phyloP scores from a whole-genome alignment of 2,113 vertebrate genomes.

The Pongo pygmaeus region DNA sequence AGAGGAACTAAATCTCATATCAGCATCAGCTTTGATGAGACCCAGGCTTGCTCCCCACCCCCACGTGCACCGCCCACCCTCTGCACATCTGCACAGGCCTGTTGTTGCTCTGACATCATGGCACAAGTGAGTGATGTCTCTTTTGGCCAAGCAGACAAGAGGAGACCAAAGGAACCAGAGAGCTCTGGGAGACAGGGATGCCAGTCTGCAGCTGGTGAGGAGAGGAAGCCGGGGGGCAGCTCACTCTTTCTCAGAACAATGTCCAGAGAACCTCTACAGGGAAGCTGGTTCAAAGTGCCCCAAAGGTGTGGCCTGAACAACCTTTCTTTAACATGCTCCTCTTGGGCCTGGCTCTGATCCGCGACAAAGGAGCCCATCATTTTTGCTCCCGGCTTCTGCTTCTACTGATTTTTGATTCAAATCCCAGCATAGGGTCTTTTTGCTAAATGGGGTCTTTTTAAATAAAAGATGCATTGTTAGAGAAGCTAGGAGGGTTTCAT shows the following conservation, averaged over 20 bases:
- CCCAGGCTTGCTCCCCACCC: not conserved
- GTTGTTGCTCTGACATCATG: not conserved
- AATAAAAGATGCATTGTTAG: not conserved
- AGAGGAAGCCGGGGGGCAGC: not conserved
- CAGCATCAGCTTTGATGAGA: not conserved
- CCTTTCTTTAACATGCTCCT: not conserved
- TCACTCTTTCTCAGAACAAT: not conserved
- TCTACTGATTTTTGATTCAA: not conserved
- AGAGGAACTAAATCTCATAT: not conserved
- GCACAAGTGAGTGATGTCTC: conserved; percentile 5
- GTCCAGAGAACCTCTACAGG: not conserved
- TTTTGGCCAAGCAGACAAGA: conserved; percentile 7
- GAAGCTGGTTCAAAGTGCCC: not conserved
- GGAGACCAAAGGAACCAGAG: not conserved
- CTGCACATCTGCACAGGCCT: not conserved
- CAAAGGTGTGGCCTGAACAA: not conserved
- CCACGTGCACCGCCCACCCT: not conserved
- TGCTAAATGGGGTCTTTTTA: not conserved
- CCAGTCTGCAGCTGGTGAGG: not conserved
- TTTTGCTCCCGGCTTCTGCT: not conserved
- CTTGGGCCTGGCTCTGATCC: not conserved
- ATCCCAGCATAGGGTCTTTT: not conserved
- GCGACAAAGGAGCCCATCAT: not conserved
- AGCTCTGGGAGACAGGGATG: not conserved
- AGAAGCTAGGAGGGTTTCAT: not conserved